phyloP scores from a whole-genome alignment of 2,113 vertebrate genomes.

The Tetraodon nigroviridis region DNA sequence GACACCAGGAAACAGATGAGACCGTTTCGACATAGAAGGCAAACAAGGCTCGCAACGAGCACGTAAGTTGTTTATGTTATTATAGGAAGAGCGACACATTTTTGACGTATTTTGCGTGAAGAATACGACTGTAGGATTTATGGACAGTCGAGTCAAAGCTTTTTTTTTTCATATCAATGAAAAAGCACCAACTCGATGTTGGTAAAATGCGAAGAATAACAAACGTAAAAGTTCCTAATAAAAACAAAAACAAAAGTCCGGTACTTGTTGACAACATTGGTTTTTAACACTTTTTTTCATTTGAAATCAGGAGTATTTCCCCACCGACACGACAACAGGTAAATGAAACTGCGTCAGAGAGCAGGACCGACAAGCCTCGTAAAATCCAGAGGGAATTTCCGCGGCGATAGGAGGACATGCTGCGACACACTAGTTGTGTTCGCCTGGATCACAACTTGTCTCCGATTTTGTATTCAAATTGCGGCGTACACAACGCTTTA shows the following conservation, averaged over 20 bases:
- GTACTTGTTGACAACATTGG: background rate
- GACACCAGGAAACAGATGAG: conserved; percentile 3
- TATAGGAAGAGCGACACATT: conserved; percentile 19
- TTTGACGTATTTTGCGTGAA: conserved; percentile 61
- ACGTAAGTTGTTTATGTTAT: conserved; percentile 59
- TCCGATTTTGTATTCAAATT: conserved; percentile 13
- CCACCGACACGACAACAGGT: conserved; percentile 66
- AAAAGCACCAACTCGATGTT: conserved; percentile 9
- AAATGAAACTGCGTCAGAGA: conserved; percentile 77
- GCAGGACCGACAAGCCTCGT: conserved; percentile 48
- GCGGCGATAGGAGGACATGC: conserved; percentile 30
- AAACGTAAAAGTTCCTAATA: background rate
- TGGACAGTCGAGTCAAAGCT: conserved; percentile 17
- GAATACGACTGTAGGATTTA: conserved; percentile 62
- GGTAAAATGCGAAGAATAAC: conserved; percentile 24
- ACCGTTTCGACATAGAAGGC: background rate
- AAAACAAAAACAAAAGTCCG: conserved; percentile 11
- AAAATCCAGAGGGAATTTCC: conserved; percentile 63
- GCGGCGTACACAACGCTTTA: conserved; percentile 59
- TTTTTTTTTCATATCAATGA: conserved; percentile 30
- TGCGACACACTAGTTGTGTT: conserved; percentile 7
- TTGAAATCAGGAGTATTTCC: conserved; percentile 25
- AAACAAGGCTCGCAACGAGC: conserved; percentile 26
- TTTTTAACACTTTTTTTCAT: background rate
- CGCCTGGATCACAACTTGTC: conserved; percentile 20